Evolutionary conservation across 2,888 invertebrate species (phyloP), one percentile per base, ranked within the genome.

Genomic region (Bombylius major): DNA sequence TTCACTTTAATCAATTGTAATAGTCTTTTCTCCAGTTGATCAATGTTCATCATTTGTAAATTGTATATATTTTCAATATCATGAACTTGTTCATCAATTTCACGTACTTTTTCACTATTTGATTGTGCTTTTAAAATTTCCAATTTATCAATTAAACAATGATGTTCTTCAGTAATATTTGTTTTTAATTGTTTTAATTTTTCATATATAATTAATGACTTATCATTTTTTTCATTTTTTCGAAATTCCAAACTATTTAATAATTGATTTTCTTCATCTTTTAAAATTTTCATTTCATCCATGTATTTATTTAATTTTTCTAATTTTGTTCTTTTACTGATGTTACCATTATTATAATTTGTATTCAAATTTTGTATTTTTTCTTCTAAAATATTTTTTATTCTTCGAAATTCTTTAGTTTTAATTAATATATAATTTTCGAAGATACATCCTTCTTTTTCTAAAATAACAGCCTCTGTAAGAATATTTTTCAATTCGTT

Each of bases 21-120:
- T 9, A 55, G n/a, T 13, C 36, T 55, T 8, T 23, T n/a, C 1
- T 47, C 23, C n/a, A 33, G 36, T 12, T 50, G 31, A 7, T 46
- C 39, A 33, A 55, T 51, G 13, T 47, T 46, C 12, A 31, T 32
- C 32, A 46, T 33, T n/a, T 55, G 46, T 7, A 31, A 33, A 9
- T 50, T 23, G 31, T 47, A 55, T n/a, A 11, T 36, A 42, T 14
- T n/a, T 31, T 50, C 36, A 4, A 55, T 13, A 4, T n/a, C 23
- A 23, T 50, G 32, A 13, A 55, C 50, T 45, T 55, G 50, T n/a
- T 50, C 46, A 5, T 55, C 23, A 45, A 55, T 42, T 32, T n/a
- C 7, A 4, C 5, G 46, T 50, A 23, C 11, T 9, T 31, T 46
- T 5, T 13, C 8, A n/a, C n/a, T 39, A 31, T 46, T 50, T 5